phyloP scores from a whole-genome alignment of 1,140 invertebrate genomes.

The Drosophila arizonae region DNA sequence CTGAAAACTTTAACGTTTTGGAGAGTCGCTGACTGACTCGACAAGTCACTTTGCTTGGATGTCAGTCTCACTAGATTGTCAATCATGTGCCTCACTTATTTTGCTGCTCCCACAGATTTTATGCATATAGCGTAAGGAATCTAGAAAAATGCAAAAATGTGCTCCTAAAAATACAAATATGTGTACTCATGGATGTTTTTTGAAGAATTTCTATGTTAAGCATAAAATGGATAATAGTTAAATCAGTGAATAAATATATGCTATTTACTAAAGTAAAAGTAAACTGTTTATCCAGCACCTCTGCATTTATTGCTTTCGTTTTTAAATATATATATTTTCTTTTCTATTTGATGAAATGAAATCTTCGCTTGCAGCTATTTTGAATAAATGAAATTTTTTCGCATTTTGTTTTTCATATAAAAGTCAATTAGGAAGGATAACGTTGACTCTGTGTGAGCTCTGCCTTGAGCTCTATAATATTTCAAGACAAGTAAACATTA shows the following conservation, averaged over 20 bases:
- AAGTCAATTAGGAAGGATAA: conserved; percentile 36
- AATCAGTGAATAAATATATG: not conserved
- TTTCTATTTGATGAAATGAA: conserved; percentile 22
- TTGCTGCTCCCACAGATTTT: conserved; percentile 42
- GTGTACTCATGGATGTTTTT: too few species aligned
- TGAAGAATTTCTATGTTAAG: too few species aligned
- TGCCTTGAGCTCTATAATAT: conserved; percentile 6
- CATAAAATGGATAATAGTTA: conserved; percentile 6
- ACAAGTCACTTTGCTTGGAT: conserved; percentile 23
- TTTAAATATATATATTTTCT: conserved; percentile 1
- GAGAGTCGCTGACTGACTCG: conserved; percentile 41
- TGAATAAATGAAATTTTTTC: conserved; percentile 33
- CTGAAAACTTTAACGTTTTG: conserved; percentile 59
- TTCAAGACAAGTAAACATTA: conserved; percentile 8
- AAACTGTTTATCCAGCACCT: not conserved
- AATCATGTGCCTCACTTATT: conserved; percentile 72
- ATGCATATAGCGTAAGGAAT: conserved; percentile 24
- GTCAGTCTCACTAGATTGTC: conserved; percentile 57
- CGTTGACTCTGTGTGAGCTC: not conserved
- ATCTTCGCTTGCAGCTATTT: conserved; percentile 26
- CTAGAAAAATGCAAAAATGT: too few species aligned
- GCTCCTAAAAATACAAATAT: too few species aligned
- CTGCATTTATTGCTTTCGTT: not conserved
- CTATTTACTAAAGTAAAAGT: too few species aligned
- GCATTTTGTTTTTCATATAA: conserved; percentile 21